These are phyloP conservation scores for Melanotaenia trifasciata DNA, from an alignment of 2,797 vertebrate genomes.

Conservation along the genomic window DNA sequence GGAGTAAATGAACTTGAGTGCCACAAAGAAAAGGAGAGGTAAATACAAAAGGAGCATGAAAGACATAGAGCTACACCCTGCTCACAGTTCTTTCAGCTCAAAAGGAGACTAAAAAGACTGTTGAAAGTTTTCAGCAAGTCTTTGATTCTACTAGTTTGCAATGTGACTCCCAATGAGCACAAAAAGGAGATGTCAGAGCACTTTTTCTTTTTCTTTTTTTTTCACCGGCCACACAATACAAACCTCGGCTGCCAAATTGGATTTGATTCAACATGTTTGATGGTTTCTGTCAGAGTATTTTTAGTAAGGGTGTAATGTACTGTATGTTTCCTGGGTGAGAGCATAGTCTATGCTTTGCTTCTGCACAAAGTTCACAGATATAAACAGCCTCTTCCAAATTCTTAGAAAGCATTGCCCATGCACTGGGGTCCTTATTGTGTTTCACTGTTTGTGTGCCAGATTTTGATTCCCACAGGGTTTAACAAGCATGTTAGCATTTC, in stretches of 20 bases:
- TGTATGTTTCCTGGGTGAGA: slow-evolving; percentile 74
- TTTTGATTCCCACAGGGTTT: slow-evolving; percentile 3
- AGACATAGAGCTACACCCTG: slow-evolving; percentile 50
- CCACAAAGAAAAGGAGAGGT: slow-evolving; percentile 34
- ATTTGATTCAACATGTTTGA: slow-evolving; percentile 63
- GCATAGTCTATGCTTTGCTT: slow-evolving; percentile 34
- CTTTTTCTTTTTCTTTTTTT: slow-evolving; percentile 6
- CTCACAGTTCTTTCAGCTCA: slow-evolving; percentile 44
- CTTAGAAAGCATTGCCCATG: slow-evolving; percentile 55
- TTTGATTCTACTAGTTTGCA: slow-evolving; percentile 70
- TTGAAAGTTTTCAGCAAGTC: slow-evolving; percentile 58
- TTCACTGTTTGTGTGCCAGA: slow-evolving; percentile 14
- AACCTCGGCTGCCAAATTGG: slow-evolving; percentile 55
- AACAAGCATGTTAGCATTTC: neutral
- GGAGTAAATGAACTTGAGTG: slow-evolving; percentile 49
- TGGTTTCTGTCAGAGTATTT: slow-evolving; percentile 70
- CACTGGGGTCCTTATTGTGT: neutral
- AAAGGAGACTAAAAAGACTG: slow-evolving; percentile 51
- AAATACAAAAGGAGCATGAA: slow-evolving; percentile 48
- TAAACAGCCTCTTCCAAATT: slow-evolving; percentile 28
- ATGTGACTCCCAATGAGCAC: slow-evolving; percentile 68
- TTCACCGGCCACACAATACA: slow-evolving; percentile 60
- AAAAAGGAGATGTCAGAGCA: slow-evolving; percentile 65
- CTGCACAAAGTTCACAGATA: slow-evolving; percentile 45
- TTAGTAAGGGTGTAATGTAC: slow-evolving; percentile 58